Evolutionary conservation across 1,140 invertebrate genomes (phyloP).

Genomic region (Drosophila yakuba): DNA sequence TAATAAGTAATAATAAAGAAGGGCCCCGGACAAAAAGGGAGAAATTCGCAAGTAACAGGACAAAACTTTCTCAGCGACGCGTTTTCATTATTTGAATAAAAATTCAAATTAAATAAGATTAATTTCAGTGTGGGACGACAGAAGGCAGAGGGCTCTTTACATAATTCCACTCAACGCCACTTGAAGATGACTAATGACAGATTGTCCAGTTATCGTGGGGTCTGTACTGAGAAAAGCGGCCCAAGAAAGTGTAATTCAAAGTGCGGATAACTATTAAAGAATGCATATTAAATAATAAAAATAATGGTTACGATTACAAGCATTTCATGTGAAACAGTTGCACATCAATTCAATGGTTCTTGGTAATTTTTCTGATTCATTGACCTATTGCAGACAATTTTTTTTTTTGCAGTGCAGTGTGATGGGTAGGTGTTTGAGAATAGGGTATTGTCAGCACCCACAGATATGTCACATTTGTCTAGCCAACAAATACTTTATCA

Average conservation of each 20-base stretch:
- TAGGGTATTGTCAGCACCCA: slow-evolving; percentile 18
- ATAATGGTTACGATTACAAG: too few relatives aligned
- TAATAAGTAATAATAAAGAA: slow-evolving; percentile 60
- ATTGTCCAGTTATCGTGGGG: slow-evolving; percentile 16
- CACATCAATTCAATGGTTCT: too few relatives aligned
- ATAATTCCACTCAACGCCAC: slow-evolving; percentile 81
- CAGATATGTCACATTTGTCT: slow-evolving; percentile 80
- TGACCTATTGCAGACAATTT: background rate
- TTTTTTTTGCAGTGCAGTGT: slow-evolving; percentile 1
- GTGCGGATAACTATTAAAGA: background rate
- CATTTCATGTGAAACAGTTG: too few relatives aligned
- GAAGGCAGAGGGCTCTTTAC: slow-evolving; percentile 31
- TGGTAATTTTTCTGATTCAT: too few relatives aligned
- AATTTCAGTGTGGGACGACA: slow-evolving; percentile 42
- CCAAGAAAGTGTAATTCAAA: background rate
- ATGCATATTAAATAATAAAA: background rate
- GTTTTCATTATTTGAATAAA: slow-evolving; percentile 75
- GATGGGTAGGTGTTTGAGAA: background rate
- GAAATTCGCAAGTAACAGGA: slow-evolving; percentile 41
- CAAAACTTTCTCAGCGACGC: slow-evolving; percentile 61
- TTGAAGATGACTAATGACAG: slow-evolving; percentile 80
- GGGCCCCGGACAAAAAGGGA: background rate
- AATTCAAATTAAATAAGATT: slow-evolving; percentile 82
- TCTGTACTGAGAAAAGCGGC: background rate
- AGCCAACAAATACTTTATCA: slow-evolving; percentile 63